Evolutionary conservation across 2,888 invertebrate species (phyloP).

Genomic region (Eumerus sabulonum): DNA sequence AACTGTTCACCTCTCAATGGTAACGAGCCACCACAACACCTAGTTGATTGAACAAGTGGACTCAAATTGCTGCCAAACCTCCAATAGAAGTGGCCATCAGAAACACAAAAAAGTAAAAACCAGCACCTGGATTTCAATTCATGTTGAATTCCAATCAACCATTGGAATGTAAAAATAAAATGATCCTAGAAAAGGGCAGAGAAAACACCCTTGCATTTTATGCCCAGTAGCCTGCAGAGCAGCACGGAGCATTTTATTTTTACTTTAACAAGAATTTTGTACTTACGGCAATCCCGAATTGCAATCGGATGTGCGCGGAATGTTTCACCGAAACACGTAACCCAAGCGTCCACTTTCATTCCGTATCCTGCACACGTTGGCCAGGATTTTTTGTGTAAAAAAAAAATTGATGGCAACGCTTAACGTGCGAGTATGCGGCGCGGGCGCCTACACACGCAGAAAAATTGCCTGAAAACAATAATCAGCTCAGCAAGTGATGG

Average conservation of each 20-base stretch:
- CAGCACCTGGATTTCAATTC: no score
- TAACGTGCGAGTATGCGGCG: conserved; percentile 35
- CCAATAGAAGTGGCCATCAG: no score
- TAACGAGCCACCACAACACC: no score
- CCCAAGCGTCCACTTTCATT: conserved; percentile 20
- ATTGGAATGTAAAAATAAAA: not conserved
- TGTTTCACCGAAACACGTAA: conserved; percentile 20
- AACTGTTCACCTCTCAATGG: no score
- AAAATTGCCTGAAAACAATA: not conserved
- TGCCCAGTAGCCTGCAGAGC: no score
- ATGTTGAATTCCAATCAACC: no score
- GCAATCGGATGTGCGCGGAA: conserved; percentile 37
- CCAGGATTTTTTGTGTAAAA: conserved; percentile 40
- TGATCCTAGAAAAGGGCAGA: not conserved
- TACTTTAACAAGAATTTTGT: conserved; percentile 2
- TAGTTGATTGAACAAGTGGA: no score
- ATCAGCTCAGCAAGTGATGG: not conserved
- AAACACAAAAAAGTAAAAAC: no score
- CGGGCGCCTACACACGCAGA: conserved; percentile 2
- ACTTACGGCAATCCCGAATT: conserved; percentile 39
- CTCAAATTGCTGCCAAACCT: no score
- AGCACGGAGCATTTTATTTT: no score
- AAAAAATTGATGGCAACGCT: conserved; percentile 38
- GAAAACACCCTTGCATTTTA: not conserved
- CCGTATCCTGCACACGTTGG: conserved; percentile 36